Conservation (phyloP, 2,113 vertebrate species). For the Neopipo cinnamomea region DNA sequence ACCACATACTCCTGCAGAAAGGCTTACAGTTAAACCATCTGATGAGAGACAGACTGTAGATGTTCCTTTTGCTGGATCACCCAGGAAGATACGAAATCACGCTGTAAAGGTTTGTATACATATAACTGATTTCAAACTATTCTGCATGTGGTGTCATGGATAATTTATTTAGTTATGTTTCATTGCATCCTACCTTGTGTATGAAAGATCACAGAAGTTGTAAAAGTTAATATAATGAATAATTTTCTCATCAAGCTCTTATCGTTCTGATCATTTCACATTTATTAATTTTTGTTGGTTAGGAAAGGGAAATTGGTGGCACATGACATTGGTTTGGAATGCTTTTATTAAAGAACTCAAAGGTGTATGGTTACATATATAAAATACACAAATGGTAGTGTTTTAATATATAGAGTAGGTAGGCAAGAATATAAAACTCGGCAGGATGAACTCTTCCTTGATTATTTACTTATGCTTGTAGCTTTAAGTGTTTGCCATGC, state of each 20-base stretch:
- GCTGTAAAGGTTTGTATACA: conserved; percentile 80
- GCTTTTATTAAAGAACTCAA: neutral
- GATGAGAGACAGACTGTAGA: conserved; percentile 79
- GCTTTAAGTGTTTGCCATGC: neutral
- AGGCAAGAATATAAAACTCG: neutral
- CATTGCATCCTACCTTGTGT: neutral
- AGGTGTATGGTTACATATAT: neutral
- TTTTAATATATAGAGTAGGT: neutral
- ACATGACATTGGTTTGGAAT: neutral
- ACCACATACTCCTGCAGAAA: conserved; percentile 91
- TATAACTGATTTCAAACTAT: neutral
- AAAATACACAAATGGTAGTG: neutral
- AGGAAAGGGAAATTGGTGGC: neutral
- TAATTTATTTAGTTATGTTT: neutral
- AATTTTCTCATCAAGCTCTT: neutral
- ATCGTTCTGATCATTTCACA: neutral
- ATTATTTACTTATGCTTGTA: neutral
- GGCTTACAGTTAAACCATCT: conserved; percentile 87
- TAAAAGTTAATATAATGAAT: neutral
- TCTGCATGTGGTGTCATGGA: fast-evolving
- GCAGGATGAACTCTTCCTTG: neutral
- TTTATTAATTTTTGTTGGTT: neutral
- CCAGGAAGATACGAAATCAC: conserved; percentile 79
- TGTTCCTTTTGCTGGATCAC: conserved; percentile 82
- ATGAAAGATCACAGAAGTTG: neutral